A percentile compares a stretch with the other conserved stretches of the same genome.
These are phyloP conservation scores for Sarcoramphus papa DNA, from an alignment of 2,797 vertebrate genomes.

Conservation along the genomic window DNA sequence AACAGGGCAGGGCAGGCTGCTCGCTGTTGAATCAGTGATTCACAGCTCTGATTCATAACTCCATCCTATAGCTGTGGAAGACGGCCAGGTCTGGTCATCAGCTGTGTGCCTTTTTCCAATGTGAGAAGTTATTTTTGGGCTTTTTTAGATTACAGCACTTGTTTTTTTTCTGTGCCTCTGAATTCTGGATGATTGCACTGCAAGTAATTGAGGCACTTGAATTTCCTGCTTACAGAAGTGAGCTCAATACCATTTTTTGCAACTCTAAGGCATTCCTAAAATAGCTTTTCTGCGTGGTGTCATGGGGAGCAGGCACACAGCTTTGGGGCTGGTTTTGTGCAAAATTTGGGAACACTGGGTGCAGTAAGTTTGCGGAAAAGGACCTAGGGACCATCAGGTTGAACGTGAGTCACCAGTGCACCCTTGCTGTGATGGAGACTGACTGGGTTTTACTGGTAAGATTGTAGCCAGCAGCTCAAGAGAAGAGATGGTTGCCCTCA, in stretches of 20 bases:
- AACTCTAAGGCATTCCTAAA: slow-evolving; percentile 33
- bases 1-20: background rate
- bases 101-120: background rate
- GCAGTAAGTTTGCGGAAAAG: background rate
- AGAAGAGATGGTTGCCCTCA: background rate
- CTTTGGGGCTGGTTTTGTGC: background rate
- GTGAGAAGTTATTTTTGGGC: background rate
- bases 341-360: background rate
- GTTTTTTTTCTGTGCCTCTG: background rate
- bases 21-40: background rate
- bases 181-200: slow-evolving; percentile 44
- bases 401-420: background rate
- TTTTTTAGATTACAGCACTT: slow-evolving; percentile 39
- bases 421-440: background rate
- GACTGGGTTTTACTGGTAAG: background rate
- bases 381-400: too few relatives aligned
- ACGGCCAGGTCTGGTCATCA: slow-evolving; percentile 26
- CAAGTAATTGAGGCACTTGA: slow-evolving; percentile 27
- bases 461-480: background rate
- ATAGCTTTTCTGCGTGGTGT: background rate
- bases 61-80: background rate
- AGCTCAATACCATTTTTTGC: background rate
- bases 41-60: slow-evolving; percentile 10
- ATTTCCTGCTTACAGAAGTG: slow-evolving; percentile 26
- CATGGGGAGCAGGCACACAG: background rate